Evolutionary conservation across 2,888 invertebrate genomes (phyloP).

Genomic region (Melinaea marsaeus): DNA sequence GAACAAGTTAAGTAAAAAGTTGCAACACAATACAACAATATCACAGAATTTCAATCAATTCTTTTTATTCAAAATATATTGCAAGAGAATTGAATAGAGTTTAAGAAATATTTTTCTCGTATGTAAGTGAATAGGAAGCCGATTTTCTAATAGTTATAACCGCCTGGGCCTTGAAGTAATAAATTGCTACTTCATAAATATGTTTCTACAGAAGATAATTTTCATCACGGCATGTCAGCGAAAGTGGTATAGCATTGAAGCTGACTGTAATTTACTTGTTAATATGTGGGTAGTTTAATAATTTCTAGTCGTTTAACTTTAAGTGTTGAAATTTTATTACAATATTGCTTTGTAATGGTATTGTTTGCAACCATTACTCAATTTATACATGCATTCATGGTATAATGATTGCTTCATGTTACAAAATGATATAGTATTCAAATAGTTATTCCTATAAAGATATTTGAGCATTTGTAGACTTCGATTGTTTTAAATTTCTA

Average conservation of each 20-base stretch:
- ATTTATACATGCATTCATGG: slow-evolving; percentile 16
- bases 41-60: too few species aligned
- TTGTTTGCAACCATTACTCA: slow-evolving; percentile 8
- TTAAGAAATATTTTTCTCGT: not conserved
- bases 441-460: slow-evolving; percentile 29
- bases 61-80: not conserved
- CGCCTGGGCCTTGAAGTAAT: not conserved
- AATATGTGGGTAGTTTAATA: slow-evolving; percentile 2
- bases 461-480: slow-evolving; percentile 38
- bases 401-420: slow-evolving; percentile 20
- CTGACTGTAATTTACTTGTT: not conserved
- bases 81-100: not conserved
- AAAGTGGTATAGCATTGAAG: slow-evolving; percentile 6
- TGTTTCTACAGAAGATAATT: slow-evolving; percentile 11
- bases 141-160: not conserved
- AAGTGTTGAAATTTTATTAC: not conserved
- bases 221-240: slow-evolving; percentile 5
- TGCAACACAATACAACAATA: too few species aligned
- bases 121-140: not conserved
- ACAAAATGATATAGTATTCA: slow-evolving; percentile 25
- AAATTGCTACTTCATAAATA: not conserved
- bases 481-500: slow-evolving; percentile 60
- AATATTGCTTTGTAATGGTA: not conserved
- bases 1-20: too few species aligned
- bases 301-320: not conserved